phyloP scores from a whole-genome alignment of 2,797 vertebrate species.

The Amniataba percoides region DNA sequence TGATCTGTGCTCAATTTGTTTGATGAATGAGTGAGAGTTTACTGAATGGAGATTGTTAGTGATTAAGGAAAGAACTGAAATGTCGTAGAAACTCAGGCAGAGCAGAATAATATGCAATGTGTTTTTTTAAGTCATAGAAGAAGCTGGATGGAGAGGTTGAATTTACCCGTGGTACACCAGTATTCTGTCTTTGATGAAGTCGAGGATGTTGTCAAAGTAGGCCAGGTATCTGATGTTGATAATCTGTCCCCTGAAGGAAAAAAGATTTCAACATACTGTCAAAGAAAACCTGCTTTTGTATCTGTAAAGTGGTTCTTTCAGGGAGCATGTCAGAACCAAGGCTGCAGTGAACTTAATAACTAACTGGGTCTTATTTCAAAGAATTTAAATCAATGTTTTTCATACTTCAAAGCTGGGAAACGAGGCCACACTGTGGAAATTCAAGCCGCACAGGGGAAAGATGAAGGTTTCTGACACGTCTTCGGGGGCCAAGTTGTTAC shows the following conservation, averaged over 20 bases:
- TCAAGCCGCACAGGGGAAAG: neutral
- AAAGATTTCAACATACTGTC: neutral
- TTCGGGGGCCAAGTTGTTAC: conserved; percentile 71
- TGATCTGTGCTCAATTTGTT: neutral
- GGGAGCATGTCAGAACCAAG: neutral
- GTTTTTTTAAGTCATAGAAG: neutral
- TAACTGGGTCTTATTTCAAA: neutral
- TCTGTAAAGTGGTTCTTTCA: neutral
- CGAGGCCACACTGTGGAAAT: neutral
- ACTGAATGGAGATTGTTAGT: neutral
- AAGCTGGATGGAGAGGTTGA: neutral
- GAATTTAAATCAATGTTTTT: neutral
- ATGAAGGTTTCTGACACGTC: neutral
- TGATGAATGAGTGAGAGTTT: neutral
- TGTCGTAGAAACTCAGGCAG: neutral
- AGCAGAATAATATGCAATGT: neutral
- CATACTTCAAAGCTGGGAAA: neutral
- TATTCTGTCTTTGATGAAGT: conserved; percentile 98
- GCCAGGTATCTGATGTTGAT: conserved; percentile 97
- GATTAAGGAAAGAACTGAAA: neutral
- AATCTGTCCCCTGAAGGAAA: conserved; percentile 90
- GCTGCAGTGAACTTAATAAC: neutral
- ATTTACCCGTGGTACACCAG: conserved; percentile 95
- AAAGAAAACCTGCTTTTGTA: neutral
- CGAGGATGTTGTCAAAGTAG: conserved; percentile 97